phyloP scores from a whole-genome alignment of 2,113 vertebrate species.

The Strigops habroptila region DNA sequence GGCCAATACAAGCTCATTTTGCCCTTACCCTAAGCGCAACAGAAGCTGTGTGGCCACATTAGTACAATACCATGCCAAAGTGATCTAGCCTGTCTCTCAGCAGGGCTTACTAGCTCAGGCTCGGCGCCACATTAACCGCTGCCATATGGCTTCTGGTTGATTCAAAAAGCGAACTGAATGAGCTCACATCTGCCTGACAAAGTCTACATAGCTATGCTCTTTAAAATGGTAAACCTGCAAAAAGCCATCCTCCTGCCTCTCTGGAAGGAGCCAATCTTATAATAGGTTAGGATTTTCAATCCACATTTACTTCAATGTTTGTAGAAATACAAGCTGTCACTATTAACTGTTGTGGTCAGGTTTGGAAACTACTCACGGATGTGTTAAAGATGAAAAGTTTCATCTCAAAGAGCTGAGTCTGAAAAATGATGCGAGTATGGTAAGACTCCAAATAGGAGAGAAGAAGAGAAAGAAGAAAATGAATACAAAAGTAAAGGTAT shows the following conservation, averaged over 20 bases:
- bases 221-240: not conserved
- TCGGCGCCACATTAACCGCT: not conserved
- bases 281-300: not conserved
- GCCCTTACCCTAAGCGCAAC: not conserved
- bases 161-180: not conserved
- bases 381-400: not conserved
- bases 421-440: not conserved
- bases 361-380: not conserved
- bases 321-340: not conserved
- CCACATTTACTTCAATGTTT: not conserved
- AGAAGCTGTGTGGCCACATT: not conserved
- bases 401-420: not conserved
- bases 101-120: constrained; percentile 38
- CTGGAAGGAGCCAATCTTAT: not conserved
- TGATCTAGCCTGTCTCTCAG: not conserved
- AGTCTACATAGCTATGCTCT: not conserved
- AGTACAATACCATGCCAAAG: not conserved
- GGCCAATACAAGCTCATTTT: not conserved
- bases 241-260: not conserved
- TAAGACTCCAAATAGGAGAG: not conserved
- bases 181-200: constrained; percentile 15
- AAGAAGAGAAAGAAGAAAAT: not conserved
- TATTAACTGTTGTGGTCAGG: not conserved
- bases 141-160: constrained; percentile 23
- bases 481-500: not conserved